Evolutionary conservation across 2,888 invertebrate species (phyloP).

Genomic region (Alitta virens): DNA sequence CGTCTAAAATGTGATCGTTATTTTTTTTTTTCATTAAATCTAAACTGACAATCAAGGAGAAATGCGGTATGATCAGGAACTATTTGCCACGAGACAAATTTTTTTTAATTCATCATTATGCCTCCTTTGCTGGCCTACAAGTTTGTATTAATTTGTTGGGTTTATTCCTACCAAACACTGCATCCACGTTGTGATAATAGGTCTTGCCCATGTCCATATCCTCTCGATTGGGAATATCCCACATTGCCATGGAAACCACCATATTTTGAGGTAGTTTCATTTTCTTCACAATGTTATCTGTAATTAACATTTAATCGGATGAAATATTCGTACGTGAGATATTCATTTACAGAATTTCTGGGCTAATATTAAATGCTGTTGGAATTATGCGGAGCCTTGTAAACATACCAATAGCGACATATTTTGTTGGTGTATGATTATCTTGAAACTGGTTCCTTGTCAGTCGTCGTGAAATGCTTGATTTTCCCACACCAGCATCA

Average conservation of each 20-base stretch:
- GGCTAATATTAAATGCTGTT: too few species aligned
- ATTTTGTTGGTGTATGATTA: constrained; percentile 39
- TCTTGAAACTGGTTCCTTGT: constrained; percentile 45
- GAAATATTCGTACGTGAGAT: neutral
- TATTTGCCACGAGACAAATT: too few species aligned
- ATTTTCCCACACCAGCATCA: constrained; percentile 44
- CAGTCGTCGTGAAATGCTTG: constrained; percentile 40
- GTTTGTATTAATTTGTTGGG: too few species aligned
- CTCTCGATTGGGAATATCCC: constrained; percentile 49
- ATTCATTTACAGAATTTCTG: neutral
- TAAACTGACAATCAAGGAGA: too few species aligned
- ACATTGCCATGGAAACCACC: constrained; percentile 44
- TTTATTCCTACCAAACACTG: constrained; percentile 44
- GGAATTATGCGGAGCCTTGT: too few species aligned
- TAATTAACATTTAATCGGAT: neutral
- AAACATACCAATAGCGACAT: constrained; percentile 39
- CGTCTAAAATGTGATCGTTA: too few species aligned
- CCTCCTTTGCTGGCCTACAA: too few species aligned
- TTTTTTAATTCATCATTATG: too few species aligned
- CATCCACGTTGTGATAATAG: constrained; percentile 49
- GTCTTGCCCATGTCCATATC: constrained; percentile 45
- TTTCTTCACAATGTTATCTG: constrained; percentile 47
- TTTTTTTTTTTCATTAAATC: too few species aligned
- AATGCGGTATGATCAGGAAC: too few species aligned
- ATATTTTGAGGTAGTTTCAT: constrained; percentile 46